These are phyloP conservation scores for Halictus ligatus DNA, from an alignment of 2,888 invertebrate genomes.

Conservation along the genomic window DNA sequence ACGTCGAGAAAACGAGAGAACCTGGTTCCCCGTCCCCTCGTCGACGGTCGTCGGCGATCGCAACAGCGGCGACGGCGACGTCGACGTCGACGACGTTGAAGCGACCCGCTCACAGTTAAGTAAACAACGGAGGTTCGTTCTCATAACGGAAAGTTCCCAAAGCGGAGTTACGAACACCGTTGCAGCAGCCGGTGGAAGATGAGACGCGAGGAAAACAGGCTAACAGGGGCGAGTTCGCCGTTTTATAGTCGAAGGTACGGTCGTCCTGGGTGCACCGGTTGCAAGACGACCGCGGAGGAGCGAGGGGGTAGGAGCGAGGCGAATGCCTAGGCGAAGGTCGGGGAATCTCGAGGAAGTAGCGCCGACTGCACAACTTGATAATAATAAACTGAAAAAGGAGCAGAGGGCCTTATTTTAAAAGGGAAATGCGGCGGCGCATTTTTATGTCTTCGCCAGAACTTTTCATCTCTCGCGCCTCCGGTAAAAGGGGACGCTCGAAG, in stretches of 20 bases:
- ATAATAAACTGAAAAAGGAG: constrained; percentile 84
- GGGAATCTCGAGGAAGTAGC: constrained; percentile 49
- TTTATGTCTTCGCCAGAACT: constrained; percentile 84
- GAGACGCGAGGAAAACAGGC: constrained; percentile 46
- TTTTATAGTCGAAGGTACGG: constrained; percentile 68
- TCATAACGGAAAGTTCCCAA: constrained; percentile 76
- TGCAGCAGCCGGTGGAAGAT: constrained; percentile 60
- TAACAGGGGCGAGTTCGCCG: constrained; percentile 53
- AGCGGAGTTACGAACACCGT: constrained; percentile 78
- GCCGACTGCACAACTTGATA: constrained; percentile 81
- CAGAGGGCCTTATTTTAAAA: constrained; percentile 84
- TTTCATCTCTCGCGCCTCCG: constrained; percentile 75
- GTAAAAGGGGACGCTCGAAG: constrained; percentile 65
- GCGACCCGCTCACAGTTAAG: constrained; percentile 30
- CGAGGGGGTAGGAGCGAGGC: constrained; percentile 19
- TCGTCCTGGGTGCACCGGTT: constrained; percentile 44
- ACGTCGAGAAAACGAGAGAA: background rate
- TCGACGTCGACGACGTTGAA: background rate
- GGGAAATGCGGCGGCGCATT: constrained; percentile 84
- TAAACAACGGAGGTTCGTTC: constrained; percentile 74
- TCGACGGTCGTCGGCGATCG: background rate
- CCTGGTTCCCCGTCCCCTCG: background rate
- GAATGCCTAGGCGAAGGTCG: constrained; percentile 30
- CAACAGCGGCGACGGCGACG: background rate
- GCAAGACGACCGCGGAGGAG: constrained; percentile 34